A percentile compares a stretch with the other conserved stretches of the same genome.
Evolutionary conservation across 30 jellyfish, hydroid and myxozoan species (phyloP).

Genomic region (Aurelia sp.): DNA sequence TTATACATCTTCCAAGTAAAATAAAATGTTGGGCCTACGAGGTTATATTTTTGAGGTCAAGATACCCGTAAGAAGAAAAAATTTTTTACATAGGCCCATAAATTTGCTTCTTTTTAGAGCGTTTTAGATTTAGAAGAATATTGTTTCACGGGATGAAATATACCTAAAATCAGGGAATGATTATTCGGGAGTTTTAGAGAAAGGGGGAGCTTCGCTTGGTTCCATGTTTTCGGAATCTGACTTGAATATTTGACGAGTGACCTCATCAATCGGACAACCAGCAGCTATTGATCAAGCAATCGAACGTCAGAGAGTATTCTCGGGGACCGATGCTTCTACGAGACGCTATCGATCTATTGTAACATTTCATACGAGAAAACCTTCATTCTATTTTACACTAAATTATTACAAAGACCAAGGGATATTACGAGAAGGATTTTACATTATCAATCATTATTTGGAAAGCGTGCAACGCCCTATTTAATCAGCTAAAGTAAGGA

Average conservation of each 20-base stretch:
- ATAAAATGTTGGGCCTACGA: too few relatives aligned
- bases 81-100: too few relatives aligned
- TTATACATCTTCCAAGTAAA: too few relatives aligned
- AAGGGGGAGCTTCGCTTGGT: conserved; percentile 10
- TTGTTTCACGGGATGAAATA: too few relatives aligned
- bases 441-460: not conserved
- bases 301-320: conserved; percentile 75
- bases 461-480: not conserved
- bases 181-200: too few relatives aligned
- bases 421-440: not conserved
- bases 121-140: too few relatives aligned
- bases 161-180: too few relatives aligned
- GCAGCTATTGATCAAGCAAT: conserved; percentile 90
- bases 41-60: too few relatives aligned
- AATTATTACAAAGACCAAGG: conserved; percentile 25
- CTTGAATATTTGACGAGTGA: conserved; percentile 84
- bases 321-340: conserved; percentile 49
- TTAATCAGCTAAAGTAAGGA: conserved; percentile 16
- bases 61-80: too few relatives aligned
- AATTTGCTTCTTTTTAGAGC: too few relatives aligned
- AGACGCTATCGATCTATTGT: conserved; percentile 31
- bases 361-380: conserved; percentile 2
- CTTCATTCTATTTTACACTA: conserved; percentile 15
- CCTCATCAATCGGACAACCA: conserved; percentile 94
- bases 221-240: conserved; percentile 51